phyloP scores from a whole-genome alignment of 2,888 invertebrate species.

The Lamellibrachia columna region DNA sequence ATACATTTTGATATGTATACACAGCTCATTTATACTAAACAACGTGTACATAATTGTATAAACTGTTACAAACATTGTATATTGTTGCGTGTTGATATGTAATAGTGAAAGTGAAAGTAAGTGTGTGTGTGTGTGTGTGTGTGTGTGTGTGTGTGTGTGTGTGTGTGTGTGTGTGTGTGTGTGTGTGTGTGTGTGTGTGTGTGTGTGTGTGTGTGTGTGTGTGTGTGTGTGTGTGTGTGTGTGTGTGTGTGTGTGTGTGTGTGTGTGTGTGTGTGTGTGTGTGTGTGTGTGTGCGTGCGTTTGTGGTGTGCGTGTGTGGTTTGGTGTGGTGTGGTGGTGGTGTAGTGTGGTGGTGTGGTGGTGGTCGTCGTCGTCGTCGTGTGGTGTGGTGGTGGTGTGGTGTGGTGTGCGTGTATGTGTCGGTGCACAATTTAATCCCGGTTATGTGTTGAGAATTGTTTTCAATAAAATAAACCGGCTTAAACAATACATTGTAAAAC shows the following conservation, averaged over 20 bases:
- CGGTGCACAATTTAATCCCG: no score
- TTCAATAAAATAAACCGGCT: neutral
- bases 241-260: neutral
- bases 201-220: neutral
- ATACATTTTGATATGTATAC: neutral
- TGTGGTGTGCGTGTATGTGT: no score
- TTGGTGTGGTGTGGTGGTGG: no score
- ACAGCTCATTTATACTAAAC: neutral
- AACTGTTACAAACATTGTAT: neutral
- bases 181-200: constrained; percentile 20
- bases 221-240: neutral
- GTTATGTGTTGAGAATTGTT: neutral
- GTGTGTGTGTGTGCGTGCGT: neutral
- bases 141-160: neutral
- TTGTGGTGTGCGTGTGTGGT: no score
- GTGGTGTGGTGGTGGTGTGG: no score
- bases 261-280: neutral
- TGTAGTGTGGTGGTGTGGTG: no score
- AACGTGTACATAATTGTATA: neutral
- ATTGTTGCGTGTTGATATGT: neutral
- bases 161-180: neutral
- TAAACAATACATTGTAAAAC: neutral
- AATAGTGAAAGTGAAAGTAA: neutral
- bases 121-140: neutral
- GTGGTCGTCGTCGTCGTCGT: no score